phyloP scores from a whole-genome alignment of 2,797 vertebrate species.

The Decapterus maruadsi region DNA sequence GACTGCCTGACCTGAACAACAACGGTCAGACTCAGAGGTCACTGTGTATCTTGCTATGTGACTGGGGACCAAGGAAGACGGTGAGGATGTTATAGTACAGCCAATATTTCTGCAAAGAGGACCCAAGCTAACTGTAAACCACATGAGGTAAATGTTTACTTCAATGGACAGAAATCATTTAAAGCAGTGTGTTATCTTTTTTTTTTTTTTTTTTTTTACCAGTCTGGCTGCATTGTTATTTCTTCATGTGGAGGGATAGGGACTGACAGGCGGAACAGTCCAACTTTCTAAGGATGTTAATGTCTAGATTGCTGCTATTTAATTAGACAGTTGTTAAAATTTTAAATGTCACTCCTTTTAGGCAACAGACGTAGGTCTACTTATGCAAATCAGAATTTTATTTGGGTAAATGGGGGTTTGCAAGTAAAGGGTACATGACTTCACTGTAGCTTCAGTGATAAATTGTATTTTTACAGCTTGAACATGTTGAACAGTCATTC shows the following conservation, averaged over 20 bases:
- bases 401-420: slow-evolving; percentile 13
- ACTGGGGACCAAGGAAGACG: slow-evolving; percentile 3
- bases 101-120: slow-evolving; percentile 6
- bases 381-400: slow-evolving; percentile 19
- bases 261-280: not conserved
- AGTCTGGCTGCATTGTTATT: slow-evolving; percentile 15
- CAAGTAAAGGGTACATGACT: slow-evolving; percentile 14
- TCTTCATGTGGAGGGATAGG: slow-evolving; percentile 9
- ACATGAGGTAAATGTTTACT: slow-evolving; percentile 18
- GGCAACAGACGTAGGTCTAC: not conserved
- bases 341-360: slow-evolving; percentile 9
- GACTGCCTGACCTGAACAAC: slow-evolving; percentile 51
- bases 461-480: slow-evolving; percentile 43
- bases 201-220: too few relatives aligned
- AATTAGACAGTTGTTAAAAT: slow-evolving; percentile 27
- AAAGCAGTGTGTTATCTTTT: slow-evolving; percentile 17
- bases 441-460: slow-evolving; percentile 29
- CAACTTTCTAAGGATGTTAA: not conserved
- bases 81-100: not conserved
- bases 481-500: slow-evolving; percentile 34
- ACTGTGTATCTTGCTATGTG: slow-evolving; percentile 50
- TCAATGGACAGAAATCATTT: slow-evolving; percentile 3
- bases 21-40: slow-evolving; percentile 60
- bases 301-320: slow-evolving; percentile 18
- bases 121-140: slow-evolving; percentile 3